phyloP scores from a whole-genome alignment of 1,140 invertebrate species.

The Pseudomyrmex dendroicus region DNA sequence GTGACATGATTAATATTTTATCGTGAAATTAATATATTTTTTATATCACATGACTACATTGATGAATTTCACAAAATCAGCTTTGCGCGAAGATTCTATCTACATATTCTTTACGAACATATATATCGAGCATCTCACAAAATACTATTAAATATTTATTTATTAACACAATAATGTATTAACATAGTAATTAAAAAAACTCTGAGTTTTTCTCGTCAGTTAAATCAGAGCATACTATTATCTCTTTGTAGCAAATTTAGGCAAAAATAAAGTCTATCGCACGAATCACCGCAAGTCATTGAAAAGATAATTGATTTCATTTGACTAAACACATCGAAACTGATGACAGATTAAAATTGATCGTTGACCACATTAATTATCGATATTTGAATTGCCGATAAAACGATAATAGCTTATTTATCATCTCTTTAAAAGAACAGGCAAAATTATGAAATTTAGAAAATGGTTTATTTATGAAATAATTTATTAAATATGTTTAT shows the following conservation, averaged over 20 bases:
- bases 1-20: too few species aligned
- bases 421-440: not conserved
- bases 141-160: too few species aligned
- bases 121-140: not conserved
- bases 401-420: not conserved
- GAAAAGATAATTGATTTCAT: not conserved
- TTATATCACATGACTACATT: not conserved
- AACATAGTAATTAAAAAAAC: too few species aligned
- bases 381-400: not conserved
- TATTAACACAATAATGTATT: too few species aligned
- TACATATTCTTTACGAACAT: not conserved
- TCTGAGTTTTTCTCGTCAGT: too few species aligned
- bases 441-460: too few species aligned
- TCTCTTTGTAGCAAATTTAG: too few species aligned
- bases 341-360: not conserved
- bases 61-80: constrained; percentile 1
- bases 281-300: not conserved
- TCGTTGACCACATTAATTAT: not conserved
- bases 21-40: constrained; percentile 4
- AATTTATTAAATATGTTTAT: not conserved
- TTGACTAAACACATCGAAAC: not conserved
- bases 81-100: not conserved
- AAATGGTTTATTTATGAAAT: too few species aligned
- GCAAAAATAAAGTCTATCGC: too few species aligned
- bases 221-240: too few species aligned